phyloP scores from a whole-genome alignment of 92 coral and sea anemone species.

The Heliopora coerulea region DNA sequence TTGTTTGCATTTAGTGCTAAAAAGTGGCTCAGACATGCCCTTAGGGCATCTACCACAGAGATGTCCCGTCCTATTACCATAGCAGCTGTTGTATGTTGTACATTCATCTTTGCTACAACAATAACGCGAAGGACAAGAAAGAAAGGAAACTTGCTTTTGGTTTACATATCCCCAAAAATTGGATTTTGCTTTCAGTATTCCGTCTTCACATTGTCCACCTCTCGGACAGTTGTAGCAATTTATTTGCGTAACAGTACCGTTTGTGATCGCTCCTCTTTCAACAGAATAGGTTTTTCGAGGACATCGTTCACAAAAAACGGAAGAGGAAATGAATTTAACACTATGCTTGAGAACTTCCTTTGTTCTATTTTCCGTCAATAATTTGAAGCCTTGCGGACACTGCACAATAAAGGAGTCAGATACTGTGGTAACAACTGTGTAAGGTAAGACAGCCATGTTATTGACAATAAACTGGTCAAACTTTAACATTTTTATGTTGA shows the following conservation, averaged over 20 bases:
- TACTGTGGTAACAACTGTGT: too few species aligned
- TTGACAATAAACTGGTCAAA: too few species aligned
- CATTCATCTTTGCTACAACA: slow-evolving; percentile 20
- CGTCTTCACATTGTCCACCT: slow-evolving; percentile 1
- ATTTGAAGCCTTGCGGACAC: slow-evolving; percentile 15
- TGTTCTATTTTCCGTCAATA: not conserved
- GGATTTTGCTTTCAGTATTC: slow-evolving; percentile 1
- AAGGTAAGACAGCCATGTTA: too few species aligned
- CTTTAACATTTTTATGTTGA: too few species aligned
- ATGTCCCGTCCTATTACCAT: slow-evolving; percentile 31
- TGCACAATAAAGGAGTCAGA: not conserved
- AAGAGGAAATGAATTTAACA: not conserved
- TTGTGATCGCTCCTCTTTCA: not conserved
- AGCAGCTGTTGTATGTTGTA: slow-evolving; percentile 11
- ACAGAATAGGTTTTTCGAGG: slow-evolving; percentile 18
- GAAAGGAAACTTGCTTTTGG: not conserved
- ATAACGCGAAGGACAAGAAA: slow-evolving; percentile 25
- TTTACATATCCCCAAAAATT: not conserved
- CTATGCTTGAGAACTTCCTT: not conserved
- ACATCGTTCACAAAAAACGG: slow-evolving; percentile 11
- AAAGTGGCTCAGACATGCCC: slow-evolving; percentile 26
- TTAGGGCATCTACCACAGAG: slow-evolving; percentile 21
- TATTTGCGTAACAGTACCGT: not conserved
- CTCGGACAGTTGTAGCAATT: not conserved
- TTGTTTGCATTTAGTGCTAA: slow-evolving; percentile 13